Evolutionary conservation across 2,113 vertebrate genomes (phyloP).

Genomic region (Mirounga angustirostris): DNA sequence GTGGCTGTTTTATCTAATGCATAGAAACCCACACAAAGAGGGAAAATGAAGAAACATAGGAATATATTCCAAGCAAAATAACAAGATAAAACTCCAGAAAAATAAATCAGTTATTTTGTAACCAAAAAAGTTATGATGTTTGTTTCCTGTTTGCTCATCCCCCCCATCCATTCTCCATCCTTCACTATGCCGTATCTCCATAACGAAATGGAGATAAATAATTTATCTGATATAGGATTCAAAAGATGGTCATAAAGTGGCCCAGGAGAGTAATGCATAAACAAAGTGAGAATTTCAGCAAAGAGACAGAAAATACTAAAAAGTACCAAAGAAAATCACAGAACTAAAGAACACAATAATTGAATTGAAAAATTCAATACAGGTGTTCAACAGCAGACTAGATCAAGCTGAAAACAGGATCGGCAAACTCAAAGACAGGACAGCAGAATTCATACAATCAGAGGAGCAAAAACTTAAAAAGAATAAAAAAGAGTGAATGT

Average conservation of each 20-base stretch:
- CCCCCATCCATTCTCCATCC: no score
- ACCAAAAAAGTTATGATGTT: no score
- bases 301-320: background rate
- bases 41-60: background rate
- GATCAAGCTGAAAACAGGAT: background rate
- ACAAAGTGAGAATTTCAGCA: background rate
- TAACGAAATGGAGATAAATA: background rate
- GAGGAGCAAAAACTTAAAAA: background rate
- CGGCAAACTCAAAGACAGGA: background rate
- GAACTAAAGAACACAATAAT: background rate
- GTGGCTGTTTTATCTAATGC: background rate
- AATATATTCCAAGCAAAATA: background rate
- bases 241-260: background rate
- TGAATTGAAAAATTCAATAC: background rate
- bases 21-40: background rate
- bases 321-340: background rate
- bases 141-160: no score
- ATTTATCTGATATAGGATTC: background rate
- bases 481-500: background rate
- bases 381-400: background rate
- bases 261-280: background rate
- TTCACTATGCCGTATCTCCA: no score
- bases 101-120: no score
- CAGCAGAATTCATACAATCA: background rate
- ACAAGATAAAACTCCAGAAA: background rate